phyloP scores from a whole-genome alignment of 1,140 invertebrate genomes.

The Aphidius gifuensis region DNA sequence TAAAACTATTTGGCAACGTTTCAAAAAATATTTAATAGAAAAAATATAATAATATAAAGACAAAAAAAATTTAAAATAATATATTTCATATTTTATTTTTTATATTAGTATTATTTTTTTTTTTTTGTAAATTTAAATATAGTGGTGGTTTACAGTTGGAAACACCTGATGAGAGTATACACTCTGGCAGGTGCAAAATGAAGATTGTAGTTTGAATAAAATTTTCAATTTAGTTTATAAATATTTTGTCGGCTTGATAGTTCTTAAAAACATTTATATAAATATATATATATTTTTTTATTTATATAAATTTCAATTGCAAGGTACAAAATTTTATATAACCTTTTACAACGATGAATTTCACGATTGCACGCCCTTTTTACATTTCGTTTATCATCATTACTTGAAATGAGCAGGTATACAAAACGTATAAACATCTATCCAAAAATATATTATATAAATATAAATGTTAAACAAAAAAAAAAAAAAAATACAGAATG shows the following conservation, averaged over 20 bases:
- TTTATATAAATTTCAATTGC: background rate
- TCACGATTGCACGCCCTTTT: background rate
- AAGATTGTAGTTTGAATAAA: constrained; percentile 11
- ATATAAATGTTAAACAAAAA: background rate
- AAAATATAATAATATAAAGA: no score
- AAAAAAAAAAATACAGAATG: no score
- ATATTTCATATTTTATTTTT: no score
- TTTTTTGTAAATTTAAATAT: no score
- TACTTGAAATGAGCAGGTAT: background rate
- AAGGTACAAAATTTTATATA: constrained; percentile 1
- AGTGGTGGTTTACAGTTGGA: background rate
- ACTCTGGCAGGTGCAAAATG: constrained; percentile 13
- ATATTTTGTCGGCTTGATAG: background rate
- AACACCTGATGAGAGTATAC: constrained; percentile 11
- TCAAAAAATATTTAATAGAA: no score
- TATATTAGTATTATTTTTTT: no score
- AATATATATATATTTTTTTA: constrained; percentile 6
- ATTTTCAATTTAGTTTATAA: constrained; percentile 8
- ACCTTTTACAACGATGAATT: constrained; percentile 9
- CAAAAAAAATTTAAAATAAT: no score
- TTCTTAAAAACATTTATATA: background rate
- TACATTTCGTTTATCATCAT: constrained; percentile 5
- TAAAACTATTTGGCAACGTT: no score
- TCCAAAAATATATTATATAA: background rate
- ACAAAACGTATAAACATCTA: background rate